A percentile compares a stretch with the other conserved stretches of the same genome.
Conservation (phyloP, 1,140 invertebrate species). For the Holcopasites calliopsidis region DNA sequence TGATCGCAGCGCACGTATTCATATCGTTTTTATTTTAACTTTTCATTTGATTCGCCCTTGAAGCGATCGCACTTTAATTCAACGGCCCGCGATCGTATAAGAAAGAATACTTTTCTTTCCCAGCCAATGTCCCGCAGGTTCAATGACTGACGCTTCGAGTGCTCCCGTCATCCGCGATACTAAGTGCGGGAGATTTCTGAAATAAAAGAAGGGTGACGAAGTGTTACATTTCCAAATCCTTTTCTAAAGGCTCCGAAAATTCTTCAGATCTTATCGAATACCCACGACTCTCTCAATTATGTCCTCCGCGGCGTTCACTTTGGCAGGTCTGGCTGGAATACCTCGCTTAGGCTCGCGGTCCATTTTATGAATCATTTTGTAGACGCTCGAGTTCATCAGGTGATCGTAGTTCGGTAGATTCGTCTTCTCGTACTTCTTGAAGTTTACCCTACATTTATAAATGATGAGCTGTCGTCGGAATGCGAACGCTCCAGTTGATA, state of each 20-base stretch:
- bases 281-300: slow-evolving; percentile 76
- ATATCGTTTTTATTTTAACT: background rate
- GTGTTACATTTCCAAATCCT: too few relatives aligned
- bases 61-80: too few relatives aligned
- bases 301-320: slow-evolving; percentile 85
- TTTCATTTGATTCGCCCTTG: too few relatives aligned
- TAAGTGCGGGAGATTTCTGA: slow-evolving; percentile 73
- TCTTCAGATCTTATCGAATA: slow-evolving; percentile 16
- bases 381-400: slow-evolving; percentile 86
- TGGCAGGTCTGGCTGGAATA: slow-evolving; percentile 83
- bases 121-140: slow-evolving; percentile 27
- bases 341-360: slow-evolving; percentile 83
- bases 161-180: slow-evolving; percentile 68
- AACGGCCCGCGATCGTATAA: too few relatives aligned
- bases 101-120: background rate
- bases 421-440: slow-evolving; percentile 87
- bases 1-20: slow-evolving; percentile 8
- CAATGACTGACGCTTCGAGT: slow-evolving; percentile 71
- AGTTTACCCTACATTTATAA: slow-evolving; percentile 84
- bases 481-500: background rate
- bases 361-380: slow-evolving; percentile 87
- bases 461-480: background rate
- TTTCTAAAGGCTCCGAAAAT: background rate
- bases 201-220: slow-evolving; percentile 30
- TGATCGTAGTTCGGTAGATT: slow-evolving; percentile 84